phyloP scores from a whole-genome alignment of 2,888 invertebrate species.

The Crocallis elinguaria region DNA sequence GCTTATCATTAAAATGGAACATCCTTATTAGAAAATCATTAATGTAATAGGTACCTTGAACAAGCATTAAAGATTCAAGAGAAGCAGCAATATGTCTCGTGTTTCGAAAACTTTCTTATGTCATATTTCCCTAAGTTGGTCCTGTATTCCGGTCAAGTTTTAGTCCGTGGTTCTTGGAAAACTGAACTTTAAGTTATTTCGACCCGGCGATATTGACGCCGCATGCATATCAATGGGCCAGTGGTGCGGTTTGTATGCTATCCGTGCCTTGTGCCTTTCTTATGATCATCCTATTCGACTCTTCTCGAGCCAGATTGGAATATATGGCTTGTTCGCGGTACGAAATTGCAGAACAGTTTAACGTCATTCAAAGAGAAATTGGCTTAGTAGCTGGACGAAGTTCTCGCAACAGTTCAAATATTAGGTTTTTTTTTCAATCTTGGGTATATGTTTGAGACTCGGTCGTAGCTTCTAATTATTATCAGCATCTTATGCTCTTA shows the following conservation, averaged over 20 bases:
- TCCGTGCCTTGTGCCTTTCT: conserved; percentile 59
- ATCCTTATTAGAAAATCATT: background rate
- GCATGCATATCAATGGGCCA: conserved; percentile 56
- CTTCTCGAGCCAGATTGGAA: conserved; percentile 33
- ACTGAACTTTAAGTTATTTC: conserved; percentile 45
- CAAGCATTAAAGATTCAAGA: conserved; percentile 1
- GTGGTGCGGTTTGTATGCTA: conserved; percentile 56
- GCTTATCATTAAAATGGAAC: no score
- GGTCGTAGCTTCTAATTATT: no score
- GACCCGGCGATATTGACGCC: conserved; percentile 45
- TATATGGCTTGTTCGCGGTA: conserved; percentile 20
- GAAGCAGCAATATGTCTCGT: conserved; percentile 17
- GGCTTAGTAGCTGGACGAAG: background rate
- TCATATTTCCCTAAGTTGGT: conserved; percentile 20
- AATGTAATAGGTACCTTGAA: background rate
- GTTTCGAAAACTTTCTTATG: conserved; percentile 19
- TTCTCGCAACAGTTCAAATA: background rate
- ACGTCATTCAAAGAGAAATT: background rate
- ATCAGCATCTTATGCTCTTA: no score
- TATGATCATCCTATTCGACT: conserved; percentile 49
- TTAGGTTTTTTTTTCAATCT: no score
- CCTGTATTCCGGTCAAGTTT: conserved; percentile 23
- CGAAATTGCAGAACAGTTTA: conserved; percentile 3
- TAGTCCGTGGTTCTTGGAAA: conserved; percentile 46
- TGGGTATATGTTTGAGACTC: no score